Conservation (phyloP, 2,888 invertebrate genomes). For the Melanophora roralis region DNA sequence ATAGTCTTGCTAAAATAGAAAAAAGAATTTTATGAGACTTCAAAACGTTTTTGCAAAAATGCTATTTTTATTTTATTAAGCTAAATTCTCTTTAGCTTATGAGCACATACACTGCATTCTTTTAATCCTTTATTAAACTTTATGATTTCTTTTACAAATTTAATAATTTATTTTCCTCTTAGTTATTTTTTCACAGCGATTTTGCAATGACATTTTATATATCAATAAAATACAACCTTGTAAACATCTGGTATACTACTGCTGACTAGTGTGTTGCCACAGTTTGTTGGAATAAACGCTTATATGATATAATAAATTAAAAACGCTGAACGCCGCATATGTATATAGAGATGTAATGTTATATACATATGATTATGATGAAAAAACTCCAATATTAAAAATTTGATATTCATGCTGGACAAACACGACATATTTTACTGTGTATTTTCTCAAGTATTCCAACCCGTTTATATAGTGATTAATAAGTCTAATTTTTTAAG, state of each 20-base stretch:
- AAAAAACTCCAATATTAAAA: too few species aligned
- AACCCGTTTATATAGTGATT: too few species aligned
- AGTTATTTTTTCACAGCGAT: slow-evolving; percentile 49
- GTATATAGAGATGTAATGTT: too few species aligned
- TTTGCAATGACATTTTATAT: slow-evolving; percentile 54
- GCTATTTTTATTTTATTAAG: neutral
- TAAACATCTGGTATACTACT: slow-evolving; percentile 39
- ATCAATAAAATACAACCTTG: slow-evolving; percentile 47
- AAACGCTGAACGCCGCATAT: too few species aligned
- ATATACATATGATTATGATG: too few species aligned
- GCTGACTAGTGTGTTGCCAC: slow-evolving; percentile 3
- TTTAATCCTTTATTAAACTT: neutral
- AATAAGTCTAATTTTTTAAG: too few species aligned
- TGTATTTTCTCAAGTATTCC: too few species aligned
- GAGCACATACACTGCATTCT: neutral
- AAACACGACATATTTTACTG: too few species aligned
- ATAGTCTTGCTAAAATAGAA: slow-evolving; percentile 36
- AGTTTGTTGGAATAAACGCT: too few species aligned
- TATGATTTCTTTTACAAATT: slow-evolving; percentile 15
- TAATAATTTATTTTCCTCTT: slow-evolving; percentile 34
- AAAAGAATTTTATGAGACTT: slow-evolving; percentile 47
- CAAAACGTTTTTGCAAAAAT: slow-evolving; percentile 23
- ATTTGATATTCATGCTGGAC: too few species aligned
- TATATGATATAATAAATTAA: too few species aligned
- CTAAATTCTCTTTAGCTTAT: neutral